Evolutionary conservation across 2,888 invertebrate genomes (phyloP), one percentile per base, ranked within the genome.

Genomic region (Schrankia costaestrigalis): DNA sequence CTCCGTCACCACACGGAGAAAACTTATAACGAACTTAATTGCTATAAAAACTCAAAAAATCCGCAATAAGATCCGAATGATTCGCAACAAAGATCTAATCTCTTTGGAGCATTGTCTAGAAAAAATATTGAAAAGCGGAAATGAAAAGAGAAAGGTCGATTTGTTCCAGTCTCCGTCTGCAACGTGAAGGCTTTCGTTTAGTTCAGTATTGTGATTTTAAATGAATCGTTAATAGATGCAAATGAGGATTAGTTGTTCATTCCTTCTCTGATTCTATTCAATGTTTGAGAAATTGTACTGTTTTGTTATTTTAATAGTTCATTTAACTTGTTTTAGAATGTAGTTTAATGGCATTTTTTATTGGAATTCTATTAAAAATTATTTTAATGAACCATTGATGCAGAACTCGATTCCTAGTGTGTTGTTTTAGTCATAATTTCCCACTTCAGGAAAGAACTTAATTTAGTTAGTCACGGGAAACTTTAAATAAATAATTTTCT

Each of bases 121-220:
- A 65, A 66, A 43, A 41, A 39, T 37, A 43, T 60, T 62, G 54
- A 39, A 49, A 60, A 63, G 56, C 63, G 73, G 77, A 73, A 71
- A 75, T 74, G 63, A 65, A 72, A 66, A 41, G 43, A 49, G 56
- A 57, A 58, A 60, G 57, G 59, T 56, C 56, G 68, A 72, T 75
- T 78, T 78, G 71, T 63, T 61, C 49, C 53, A 41, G 56, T 56
- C 67, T 31, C 23, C 32, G 29, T 56, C 62, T 28, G 28, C 17
- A 22, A 28, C 24, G 33, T 29, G 26, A 38, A 23, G 26, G 38
- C 26, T 35, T 29, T 32, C 8, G 29, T 11, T n/a, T 23, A 42
- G 35, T 50, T 46, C 36, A 36, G 38, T 48, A 56, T 58, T 69
- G 66, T 67, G 62, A 63, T 66, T 69, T 60, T 50, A 60, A 64